A percentile compares a stretch with the other conserved stretches of the same genome.
phyloP scores from a whole-genome alignment of 1,140 invertebrate species.

The Contarinia nasturtii region DNA sequence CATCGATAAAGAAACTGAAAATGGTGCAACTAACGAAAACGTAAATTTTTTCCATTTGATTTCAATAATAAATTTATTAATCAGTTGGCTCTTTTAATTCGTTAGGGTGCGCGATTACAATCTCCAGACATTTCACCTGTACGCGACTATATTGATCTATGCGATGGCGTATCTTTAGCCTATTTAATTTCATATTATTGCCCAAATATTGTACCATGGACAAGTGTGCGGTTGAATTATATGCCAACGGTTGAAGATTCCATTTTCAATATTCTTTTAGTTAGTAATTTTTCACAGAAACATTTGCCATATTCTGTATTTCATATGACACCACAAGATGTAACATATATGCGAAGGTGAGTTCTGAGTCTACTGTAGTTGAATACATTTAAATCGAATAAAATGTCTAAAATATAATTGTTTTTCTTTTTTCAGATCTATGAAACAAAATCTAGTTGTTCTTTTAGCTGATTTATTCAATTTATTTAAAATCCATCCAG shows the following conservation, averaged over 20 bases:
- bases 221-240: slow-evolving; percentile 47
- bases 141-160: slow-evolving; percentile 44
- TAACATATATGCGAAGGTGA: slow-evolving; percentile 86
- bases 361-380: too few relatives aligned
- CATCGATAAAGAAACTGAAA: slow-evolving; percentile 28
- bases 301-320: slow-evolving; percentile 77
- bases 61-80: too few relatives aligned
- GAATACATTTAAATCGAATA: slow-evolving; percentile 3
- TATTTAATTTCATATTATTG: slow-evolving; percentile 86
- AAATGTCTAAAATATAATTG: background rate
- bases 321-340: slow-evolving; percentile 89
- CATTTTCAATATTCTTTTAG: slow-evolving; percentile 79
- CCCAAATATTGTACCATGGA: slow-evolving; percentile 65
- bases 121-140: slow-evolving; percentile 22
- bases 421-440: slow-evolving; percentile 39
- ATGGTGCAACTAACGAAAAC: slow-evolving; percentile 18
- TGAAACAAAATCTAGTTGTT: slow-evolving; percentile 82
- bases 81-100: too few relatives aligned
- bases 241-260: slow-evolving; percentile 55
- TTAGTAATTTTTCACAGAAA: slow-evolving; percentile 71
- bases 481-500: slow-evolving; percentile 82
- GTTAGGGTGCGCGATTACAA: slow-evolving; percentile 19
- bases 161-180: slow-evolving; percentile 80
- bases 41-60: slow-evolving; percentile 11
- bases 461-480: slow-evolving; percentile 93